A percentile compares a stretch with the other conserved stretches of the same genome.
These are phyloP conservation scores for Meandrusa payeni DNA, from an alignment of 2,888 invertebrate genomes.

Conservation along the genomic window DNA sequence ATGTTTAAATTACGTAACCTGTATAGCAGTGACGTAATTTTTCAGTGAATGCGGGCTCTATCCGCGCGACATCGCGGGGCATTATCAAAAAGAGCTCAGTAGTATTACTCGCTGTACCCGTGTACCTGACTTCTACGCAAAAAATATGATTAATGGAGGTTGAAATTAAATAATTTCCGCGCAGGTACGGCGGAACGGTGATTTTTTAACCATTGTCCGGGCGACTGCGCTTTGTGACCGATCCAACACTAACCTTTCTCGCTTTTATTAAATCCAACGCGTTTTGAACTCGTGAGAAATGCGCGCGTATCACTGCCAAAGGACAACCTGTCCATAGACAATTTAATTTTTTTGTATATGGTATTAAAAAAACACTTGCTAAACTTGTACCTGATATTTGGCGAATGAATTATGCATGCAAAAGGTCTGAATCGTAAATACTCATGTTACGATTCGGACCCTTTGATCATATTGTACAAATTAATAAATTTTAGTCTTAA, in stretches of 20 bases:
- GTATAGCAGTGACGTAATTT: neutral
- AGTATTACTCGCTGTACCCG: slow-evolving; percentile 56
- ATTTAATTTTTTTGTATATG: no score
- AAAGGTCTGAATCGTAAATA: no score
- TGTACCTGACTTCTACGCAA: slow-evolving; percentile 58
- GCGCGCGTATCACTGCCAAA: neutral
- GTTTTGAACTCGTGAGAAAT: slow-evolving; percentile 23
- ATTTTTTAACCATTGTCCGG: slow-evolving; percentile 56
- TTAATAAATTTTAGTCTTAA: no score
- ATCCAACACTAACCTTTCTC: slow-evolving; percentile 30
- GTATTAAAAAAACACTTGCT: no score
- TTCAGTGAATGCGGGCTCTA: slow-evolving; percentile 23
- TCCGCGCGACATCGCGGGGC: slow-evolving; percentile 33
- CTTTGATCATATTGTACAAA: no score
- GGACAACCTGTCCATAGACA: neutral
- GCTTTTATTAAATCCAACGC: slow-evolving; percentile 30
- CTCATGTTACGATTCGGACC: no score
- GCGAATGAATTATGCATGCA: no score
- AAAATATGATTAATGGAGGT: slow-evolving; percentile 77
- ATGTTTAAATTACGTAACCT: slow-evolving; percentile 2
- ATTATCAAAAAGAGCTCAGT: slow-evolving; percentile 48
- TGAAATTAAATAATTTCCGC: slow-evolving; percentile 64
- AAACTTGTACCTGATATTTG: no score
- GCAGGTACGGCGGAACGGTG: slow-evolving; percentile 57
- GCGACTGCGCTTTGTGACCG: slow-evolving; percentile 28